Evolutionary conservation across 64 coral and sea anemone species (phyloP), one percentile per base, ranked within the genome.

Genomic region (Montipora capricornis): DNA sequence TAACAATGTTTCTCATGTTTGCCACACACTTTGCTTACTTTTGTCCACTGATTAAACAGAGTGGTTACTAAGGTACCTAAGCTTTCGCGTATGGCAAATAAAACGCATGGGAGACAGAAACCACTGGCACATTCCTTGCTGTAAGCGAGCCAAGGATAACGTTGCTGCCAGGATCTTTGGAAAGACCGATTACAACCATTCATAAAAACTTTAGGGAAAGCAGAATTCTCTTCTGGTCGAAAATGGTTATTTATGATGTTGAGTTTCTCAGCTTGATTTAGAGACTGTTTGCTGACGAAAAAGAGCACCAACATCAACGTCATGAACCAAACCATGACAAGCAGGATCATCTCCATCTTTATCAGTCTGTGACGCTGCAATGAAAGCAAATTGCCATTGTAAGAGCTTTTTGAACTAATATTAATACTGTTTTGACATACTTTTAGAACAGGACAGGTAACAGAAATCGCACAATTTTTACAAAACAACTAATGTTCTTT

Each of bases 301-400:
- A 73, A 87, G 84, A 75, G 66, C 84, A 73, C 84, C 84, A 87
- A 87, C 84, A 87, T 87, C 83, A 87, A 87, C 67, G 84, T 87
- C 66, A 87, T 51, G 84, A 87, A 87, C 84, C 66, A 46, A 87
- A 73, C 66, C 84, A 50, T 68, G 84, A 73, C 67, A 74, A 87
- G 84, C 60, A 73, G 69, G 69, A 73, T 73, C 69, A 73, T 73
- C 69, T 73, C 69, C 69, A 73, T 73, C 69, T 73, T 73, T 73
- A 73, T 87, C 46, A 73, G 61, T 87, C 84, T 70, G 61, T 87
- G 84, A 87, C 46, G 44, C 84, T 87, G 60, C 60, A 87, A 87
- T 73, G 66, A 68, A 87, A 87, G 84, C 44, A 87, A 71, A 87
- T 87, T 87, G 84, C 60, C 84, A 87, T 87, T 68, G 15, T 73